phyloP scores from a whole-genome alignment of 30 jellyfish, hydroid and myxozoan genomes.

The Hydra vulgaris region DNA sequence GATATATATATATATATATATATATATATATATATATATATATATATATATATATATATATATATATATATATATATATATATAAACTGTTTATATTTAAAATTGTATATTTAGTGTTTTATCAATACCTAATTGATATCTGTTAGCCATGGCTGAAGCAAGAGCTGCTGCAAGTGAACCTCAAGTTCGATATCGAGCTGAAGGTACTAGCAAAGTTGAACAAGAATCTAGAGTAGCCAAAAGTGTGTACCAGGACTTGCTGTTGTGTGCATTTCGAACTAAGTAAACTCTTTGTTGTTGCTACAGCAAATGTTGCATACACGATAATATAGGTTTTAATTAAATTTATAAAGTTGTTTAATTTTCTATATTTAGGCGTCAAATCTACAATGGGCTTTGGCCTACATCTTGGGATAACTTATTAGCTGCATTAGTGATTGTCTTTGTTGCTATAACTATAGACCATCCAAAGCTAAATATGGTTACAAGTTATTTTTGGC shows the following conservation, averaged over 20 bases:
- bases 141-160: slow-evolving; percentile 76
- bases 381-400: slow-evolving; percentile 83
- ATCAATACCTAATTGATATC: background rate
- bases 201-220: slow-evolving; percentile 83
- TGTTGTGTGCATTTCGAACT: slow-evolving; percentile 82
- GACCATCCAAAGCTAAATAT: slow-evolving; percentile 82
- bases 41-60: too few species aligned
- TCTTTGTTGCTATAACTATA: slow-evolving; percentile 49
- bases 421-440: slow-evolving; percentile 49
- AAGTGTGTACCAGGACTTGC: slow-evolving; percentile 58
- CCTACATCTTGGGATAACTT: slow-evolving; percentile 95
- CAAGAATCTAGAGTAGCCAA: slow-evolving; percentile 85
- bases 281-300: slow-evolving; percentile 32
- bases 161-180: slow-evolving; percentile 93
- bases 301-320: background rate
- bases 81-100: background rate
- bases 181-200: slow-evolving; percentile 74
- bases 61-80: too few species aligned
- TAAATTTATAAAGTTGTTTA: too few species aligned
- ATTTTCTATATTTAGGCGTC: slow-evolving; percentile 34
- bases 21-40: too few species aligned
- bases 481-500: slow-evolving; percentile 64
- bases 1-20: too few species aligned
- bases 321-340: background rate
- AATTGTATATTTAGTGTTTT: background rate